Evolutionary conservation across 2,797 vertebrate species (phyloP).

Genomic region (Malacoraja senta): DNA sequence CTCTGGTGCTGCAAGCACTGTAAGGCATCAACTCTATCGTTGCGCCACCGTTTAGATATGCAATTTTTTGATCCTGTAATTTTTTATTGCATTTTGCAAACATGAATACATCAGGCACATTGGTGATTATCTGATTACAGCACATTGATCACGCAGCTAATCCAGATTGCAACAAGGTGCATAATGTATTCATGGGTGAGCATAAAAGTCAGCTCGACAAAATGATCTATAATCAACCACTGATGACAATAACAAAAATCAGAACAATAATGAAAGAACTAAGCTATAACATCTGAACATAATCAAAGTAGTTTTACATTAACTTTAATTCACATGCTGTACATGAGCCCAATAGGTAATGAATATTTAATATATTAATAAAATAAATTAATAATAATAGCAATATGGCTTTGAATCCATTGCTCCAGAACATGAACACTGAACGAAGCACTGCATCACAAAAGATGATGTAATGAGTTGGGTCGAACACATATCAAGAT

Average conservation of each 20-base stretch:
- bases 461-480: too few species aligned
- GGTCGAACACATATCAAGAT: too few species aligned
- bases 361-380: not conserved
- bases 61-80: not conserved
- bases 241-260: constrained; percentile 47
- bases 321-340: not conserved
- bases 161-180: constrained; percentile 48
- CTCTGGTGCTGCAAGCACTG: too few species aligned
- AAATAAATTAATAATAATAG: not conserved
- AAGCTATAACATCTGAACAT: not conserved
- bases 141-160: constrained; percentile 17
- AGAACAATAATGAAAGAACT: constrained; percentile 45
- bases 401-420: not conserved
- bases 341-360: not conserved
- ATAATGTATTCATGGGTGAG: constrained; percentile 57
- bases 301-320: not conserved
- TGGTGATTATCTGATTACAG: constrained; percentile 23
- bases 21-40: too few species aligned
- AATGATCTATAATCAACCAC: constrained; percentile 46
- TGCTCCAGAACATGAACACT: not conserved
- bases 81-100: not conserved
- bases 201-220: not conserved
- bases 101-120: not conserved
- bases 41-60: too few species aligned
- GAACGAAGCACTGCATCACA: not conserved